Percentiles rank a stretch among this genome's conserved stretches.
phyloP scores from a whole-genome alignment of 2,797 vertebrate species.

The Yasuhikotakia modesta region DNA sequence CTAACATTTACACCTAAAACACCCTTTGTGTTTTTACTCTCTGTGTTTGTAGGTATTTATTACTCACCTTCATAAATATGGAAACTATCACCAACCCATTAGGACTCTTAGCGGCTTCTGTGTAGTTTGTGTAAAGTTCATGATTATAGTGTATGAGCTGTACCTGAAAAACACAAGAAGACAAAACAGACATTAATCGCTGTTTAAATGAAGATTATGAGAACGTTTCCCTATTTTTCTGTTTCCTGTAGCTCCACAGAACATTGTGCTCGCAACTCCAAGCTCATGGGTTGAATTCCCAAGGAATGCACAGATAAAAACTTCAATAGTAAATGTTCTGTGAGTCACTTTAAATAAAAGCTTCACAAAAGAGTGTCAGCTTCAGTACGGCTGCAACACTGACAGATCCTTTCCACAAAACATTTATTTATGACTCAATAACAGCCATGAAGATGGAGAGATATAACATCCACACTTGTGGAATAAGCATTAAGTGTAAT shows the following conservation, averaged over 20 bases:
- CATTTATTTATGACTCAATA: neutral
- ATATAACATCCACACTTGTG: neutral
- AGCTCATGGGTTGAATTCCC: neutral
- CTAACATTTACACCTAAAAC: too few relatives aligned
- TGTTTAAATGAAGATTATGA: too few relatives aligned
- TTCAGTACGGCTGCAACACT: neutral
- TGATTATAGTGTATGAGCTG: conserved; percentile 99
- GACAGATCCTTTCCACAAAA: neutral
- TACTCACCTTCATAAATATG: conserved; percentile 98
- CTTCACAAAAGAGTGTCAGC: neutral
- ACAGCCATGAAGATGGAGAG: neutral
- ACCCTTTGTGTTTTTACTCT: too few relatives aligned
- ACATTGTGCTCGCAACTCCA: neutral
- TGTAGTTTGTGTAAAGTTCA: conserved; percentile 95
- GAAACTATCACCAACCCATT: conserved; percentile 97
- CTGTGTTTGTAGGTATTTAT: conserved; percentile 1
- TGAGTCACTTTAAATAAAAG: too few relatives aligned
- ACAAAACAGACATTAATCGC: neutral
- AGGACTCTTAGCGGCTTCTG: conserved; percentile 97
- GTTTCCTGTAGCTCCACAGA: too few relatives aligned
- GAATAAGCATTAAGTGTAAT: neutral
- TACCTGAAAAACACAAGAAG: conserved; percentile 81
- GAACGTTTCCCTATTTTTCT: too few relatives aligned
- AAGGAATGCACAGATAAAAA: neutral
- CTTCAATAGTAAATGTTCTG: neutral